phyloP scores from a whole-genome alignment of 2,888 invertebrate genomes.

The Strigamia crassipes region DNA sequence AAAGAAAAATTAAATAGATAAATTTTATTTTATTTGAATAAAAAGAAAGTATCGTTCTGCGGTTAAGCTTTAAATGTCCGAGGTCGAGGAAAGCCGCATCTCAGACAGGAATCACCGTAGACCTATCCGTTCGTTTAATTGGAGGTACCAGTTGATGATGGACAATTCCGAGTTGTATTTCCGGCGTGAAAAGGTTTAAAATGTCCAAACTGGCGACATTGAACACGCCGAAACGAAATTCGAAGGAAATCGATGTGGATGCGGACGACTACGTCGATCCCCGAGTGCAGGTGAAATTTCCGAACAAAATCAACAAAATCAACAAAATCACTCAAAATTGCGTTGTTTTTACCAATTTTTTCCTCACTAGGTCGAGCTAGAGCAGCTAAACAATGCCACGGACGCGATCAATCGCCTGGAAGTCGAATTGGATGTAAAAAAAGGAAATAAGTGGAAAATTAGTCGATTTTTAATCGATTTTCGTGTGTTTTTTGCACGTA shows the following conservation, averaged over 20 bases:
- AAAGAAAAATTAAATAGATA: not conserved
- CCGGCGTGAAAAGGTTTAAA: not conserved
- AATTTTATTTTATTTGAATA: not conserved
- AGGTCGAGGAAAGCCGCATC: not conserved
- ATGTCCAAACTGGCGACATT: not conserved
- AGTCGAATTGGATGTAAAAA: conserved; percentile 57
- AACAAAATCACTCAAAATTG: not conserved
- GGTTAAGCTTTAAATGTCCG: not conserved
- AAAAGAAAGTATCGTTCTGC: not conserved
- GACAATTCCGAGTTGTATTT: not conserved
- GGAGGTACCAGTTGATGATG: not conserved
- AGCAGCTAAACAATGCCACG: conserved; percentile 60
- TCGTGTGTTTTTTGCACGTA: conserved; percentile 20
- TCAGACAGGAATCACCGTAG: not conserved
- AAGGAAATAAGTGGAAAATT: too few species aligned
- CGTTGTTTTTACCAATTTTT: conserved; percentile 43
- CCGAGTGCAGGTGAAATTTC: conserved; percentile 48
- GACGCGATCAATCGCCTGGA: conserved; percentile 60
- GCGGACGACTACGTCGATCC: conserved; percentile 49
- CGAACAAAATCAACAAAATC: not conserved
- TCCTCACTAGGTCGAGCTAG: conserved; percentile 58
- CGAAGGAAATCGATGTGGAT: conserved; percentile 37
- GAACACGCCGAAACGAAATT: not conserved
- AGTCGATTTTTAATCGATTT: not conserved
- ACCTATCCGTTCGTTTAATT: not conserved